phyloP scores from a whole-genome alignment of 2,113 vertebrate species.

The Zosterops borbonicus region DNA sequence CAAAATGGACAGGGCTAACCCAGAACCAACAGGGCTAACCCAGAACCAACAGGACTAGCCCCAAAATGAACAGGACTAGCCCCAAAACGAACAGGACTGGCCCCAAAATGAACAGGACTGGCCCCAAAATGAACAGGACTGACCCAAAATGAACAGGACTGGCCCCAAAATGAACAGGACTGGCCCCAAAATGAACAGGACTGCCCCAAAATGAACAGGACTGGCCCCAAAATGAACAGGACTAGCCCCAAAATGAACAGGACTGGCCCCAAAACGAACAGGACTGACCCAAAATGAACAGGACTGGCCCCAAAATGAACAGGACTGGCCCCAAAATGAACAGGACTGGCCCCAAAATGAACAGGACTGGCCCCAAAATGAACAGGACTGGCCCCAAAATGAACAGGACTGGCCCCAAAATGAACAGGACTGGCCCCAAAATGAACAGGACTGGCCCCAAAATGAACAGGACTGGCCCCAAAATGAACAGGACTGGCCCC shows the following conservation, averaged over 20 bases:
- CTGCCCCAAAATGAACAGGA: neutral
- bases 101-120: neutral
- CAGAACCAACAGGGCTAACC: too few species aligned
- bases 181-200: neutral
- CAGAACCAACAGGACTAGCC: too few species aligned
- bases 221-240: neutral
- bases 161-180: too few species aligned
- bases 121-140: neutral
- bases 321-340: too few species aligned
- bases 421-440: fast-evolving
- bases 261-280: neutral
- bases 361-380: neutral
- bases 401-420: too few species aligned
- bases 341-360: neutral
- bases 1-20: neutral
- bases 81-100: neutral
- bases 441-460: too few species aligned
- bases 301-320: neutral
- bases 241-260: neutral
- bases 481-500: neutral
- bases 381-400: fast-evolving
- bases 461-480: too few species aligned
- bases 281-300: neutral
- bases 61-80: neutral
- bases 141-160: neutral